phyloP scores from a whole-genome alignment of 2,113 vertebrate species.

The Chlorodrepanis virens region DNA sequence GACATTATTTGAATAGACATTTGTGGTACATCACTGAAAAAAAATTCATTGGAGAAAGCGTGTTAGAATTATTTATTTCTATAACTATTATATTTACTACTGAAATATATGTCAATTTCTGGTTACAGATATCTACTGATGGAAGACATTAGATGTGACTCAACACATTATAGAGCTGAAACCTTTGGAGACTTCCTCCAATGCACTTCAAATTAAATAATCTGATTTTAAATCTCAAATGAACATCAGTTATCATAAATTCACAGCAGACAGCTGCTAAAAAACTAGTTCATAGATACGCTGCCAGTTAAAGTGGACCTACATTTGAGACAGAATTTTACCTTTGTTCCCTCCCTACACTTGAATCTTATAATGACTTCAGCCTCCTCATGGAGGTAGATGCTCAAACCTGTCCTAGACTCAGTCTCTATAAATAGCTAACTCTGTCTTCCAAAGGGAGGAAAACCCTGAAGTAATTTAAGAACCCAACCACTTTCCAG shows the following conservation, averaged over 20 bases:
- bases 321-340: background rate
- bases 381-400: background rate
- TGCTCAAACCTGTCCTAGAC: background rate
- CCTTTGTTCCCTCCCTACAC: background rate
- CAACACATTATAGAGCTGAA: background rate
- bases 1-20: background rate
- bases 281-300: background rate
- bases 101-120: background rate
- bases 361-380: background rate
- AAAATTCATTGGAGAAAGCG: background rate
- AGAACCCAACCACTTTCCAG: background rate
- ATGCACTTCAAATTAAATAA: background rate
- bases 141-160: background rate
- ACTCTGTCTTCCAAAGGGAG: background rate
- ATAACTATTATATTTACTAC: background rate
- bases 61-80: background rate
- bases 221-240: background rate
- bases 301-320: background rate
- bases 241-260: background rate
- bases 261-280: background rate
- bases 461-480: conserved; percentile 30
- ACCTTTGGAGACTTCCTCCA: background rate
- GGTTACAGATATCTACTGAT: background rate
- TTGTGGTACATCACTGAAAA: background rate
- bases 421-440: conserved; percentile 16